These are phyloP conservation scores for Euwallacea similis DNA, from an alignment of 1,140 invertebrate species.

Conservation along the genomic window DNA sequence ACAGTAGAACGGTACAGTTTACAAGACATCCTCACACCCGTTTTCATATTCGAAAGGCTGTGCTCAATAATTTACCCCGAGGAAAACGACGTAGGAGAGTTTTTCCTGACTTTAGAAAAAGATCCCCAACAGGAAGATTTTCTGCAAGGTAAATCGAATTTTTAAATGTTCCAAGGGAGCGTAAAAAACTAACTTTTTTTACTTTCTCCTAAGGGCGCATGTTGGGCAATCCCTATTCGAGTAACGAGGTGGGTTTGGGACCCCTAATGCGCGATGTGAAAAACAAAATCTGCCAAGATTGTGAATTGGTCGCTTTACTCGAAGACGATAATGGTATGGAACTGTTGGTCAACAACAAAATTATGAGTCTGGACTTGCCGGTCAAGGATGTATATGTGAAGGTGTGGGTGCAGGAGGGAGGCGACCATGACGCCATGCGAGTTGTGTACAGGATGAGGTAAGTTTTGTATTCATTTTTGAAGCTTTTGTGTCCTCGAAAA, in stretches of 20 bases:
- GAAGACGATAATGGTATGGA: constrained; percentile 99
- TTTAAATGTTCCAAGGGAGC: neutral
- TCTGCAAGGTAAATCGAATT: constrained; percentile 64
- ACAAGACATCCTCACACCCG: constrained; percentile 92
- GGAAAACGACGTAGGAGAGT: constrained; percentile 95
- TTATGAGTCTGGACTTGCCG: constrained; percentile 93
- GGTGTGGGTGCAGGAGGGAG: constrained; percentile 82
- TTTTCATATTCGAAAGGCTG: constrained; percentile 95
- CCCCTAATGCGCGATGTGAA: constrained; percentile 98
- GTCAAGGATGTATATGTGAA: constrained; percentile 92
- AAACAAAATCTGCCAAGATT: constrained; percentile 97
- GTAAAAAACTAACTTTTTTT: neutral
- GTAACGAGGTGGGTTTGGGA: constrained; percentile 88
- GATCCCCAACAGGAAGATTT: constrained; percentile 99
- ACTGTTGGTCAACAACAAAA: constrained; percentile 97
- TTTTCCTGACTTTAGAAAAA: constrained; percentile 95
- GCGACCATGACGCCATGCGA: constrained; percentile 92
- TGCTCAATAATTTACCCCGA: constrained; percentile 98
- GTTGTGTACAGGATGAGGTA: constrained; percentile 95
- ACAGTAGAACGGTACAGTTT: constrained; percentile 91
- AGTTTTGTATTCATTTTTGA: neutral
- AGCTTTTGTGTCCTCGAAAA: too few species aligned
- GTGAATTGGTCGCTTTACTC: constrained; percentile 91
- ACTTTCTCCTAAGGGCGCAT: constrained; percentile 65
- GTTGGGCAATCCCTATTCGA: constrained; percentile 97